Percentiles rank a stretch among this genome's conserved stretches.
These are phyloP conservation scores for Ctenicera cuprea DNA, from an alignment of 2,888 invertebrate species.

Conservation along the genomic window DNA sequence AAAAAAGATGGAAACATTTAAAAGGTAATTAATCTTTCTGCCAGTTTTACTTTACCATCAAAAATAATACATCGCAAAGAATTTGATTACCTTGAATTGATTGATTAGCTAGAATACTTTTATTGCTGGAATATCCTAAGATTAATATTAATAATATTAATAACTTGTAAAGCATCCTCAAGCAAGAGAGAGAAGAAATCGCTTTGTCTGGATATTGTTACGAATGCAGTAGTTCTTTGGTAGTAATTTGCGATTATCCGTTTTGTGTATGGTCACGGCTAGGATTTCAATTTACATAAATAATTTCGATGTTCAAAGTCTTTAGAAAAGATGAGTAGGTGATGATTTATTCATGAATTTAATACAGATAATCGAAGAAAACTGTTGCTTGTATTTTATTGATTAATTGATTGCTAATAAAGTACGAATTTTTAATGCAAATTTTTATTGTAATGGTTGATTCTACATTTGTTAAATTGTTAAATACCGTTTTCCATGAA, in stretches of 20 bases:
- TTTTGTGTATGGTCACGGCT: not conserved
- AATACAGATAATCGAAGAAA: not conserved
- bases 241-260: conserved; percentile 2
- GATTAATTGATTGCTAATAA: too few species aligned
- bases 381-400: not conserved
- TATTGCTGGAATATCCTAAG: conserved; percentile 16
- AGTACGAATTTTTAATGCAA: too few species aligned
- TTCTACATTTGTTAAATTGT: too few species aligned
- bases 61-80: too few species aligned
- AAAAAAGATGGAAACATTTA: too few species aligned
- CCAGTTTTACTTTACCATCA: too few species aligned
- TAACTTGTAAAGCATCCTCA: not conserved
- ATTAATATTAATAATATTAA: too few species aligned
- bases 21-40: too few species aligned
- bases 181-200: too few species aligned
- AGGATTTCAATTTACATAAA: conserved; percentile 16
- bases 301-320: not conserved
- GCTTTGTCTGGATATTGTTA: conserved; percentile 1
- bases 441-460: too few species aligned
- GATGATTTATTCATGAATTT: conserved; percentile 4
- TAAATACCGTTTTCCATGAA: too few species aligned
- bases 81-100: conserved; percentile 13
- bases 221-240: conserved; percentile 2
- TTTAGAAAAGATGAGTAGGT: not conserved
- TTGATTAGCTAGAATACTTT: conserved; percentile 13